These are phyloP conservation scores for Hystrix cristata DNA, from an alignment of 2,113 vertebrate species.

Conservation along the genomic window DNA sequence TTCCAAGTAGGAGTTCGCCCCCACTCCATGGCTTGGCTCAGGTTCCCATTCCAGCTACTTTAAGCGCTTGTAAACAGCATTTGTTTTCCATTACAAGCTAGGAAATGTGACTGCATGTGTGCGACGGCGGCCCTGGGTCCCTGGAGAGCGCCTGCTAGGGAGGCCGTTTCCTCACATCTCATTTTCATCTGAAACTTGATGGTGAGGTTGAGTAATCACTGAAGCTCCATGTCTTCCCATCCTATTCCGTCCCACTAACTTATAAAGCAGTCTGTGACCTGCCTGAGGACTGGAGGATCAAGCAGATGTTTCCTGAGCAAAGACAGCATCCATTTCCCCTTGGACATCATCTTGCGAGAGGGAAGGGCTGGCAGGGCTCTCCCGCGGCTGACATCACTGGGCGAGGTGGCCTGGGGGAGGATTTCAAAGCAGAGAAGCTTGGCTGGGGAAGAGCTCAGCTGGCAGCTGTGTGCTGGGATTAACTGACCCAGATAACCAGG, in stretches of 20 bases:
- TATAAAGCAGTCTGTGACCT: conserved; percentile 81
- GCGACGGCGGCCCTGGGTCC: conserved; percentile 44
- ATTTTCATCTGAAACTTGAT: conserved; percentile 62
- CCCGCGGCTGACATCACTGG: conserved; percentile 80
- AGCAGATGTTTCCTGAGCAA: conserved; percentile 92
- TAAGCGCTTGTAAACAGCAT: conserved; percentile 77
- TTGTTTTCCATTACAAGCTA: conserved; percentile 84
- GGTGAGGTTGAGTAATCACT: conserved; percentile 52
- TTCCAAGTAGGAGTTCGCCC: conserved; percentile 49
- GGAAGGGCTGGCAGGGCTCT: conserved; percentile 47
- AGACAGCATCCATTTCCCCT: conserved; percentile 87
- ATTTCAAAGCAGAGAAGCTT: conserved; percentile 72
- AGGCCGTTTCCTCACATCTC: conserved; percentile 82
- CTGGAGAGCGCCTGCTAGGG: conserved; percentile 75
- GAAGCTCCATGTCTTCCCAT: conserved; percentile 82
- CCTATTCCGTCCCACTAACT: conserved; percentile 85
- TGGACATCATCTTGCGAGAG: conserved; percentile 85
- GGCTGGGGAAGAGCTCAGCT: conserved; percentile 61
- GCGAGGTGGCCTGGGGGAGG: conserved; percentile 78
- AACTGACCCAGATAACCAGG: conserved; percentile 64
- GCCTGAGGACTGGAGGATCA: conserved; percentile 83
- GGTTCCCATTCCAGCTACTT: conserved; percentile 64
- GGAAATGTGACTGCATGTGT: conserved; percentile 78
- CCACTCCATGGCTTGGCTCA: conserved; percentile 42
- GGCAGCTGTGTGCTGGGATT: conserved; percentile 55